Evolutionary conservation across 2,797 vertebrate species (phyloP), one percentile per base, ranked within the genome.

Genomic region (Alcedo atthis): DNA sequence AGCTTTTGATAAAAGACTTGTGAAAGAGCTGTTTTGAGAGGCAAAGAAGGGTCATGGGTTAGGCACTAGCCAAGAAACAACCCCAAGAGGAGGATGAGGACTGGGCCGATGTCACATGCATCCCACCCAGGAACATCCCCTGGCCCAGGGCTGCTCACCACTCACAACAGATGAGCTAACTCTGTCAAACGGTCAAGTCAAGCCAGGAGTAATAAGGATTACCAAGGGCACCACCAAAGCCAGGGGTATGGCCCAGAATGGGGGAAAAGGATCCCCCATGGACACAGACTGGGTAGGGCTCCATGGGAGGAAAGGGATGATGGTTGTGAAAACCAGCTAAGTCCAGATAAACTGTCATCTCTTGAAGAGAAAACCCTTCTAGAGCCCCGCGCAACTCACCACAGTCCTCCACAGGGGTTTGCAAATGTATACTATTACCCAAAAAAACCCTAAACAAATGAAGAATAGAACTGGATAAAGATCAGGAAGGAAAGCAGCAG

Each of bases 181-280:
- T 32, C 28, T 5, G 5, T 15, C 20, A 40, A 40, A 40, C 37
- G n/a, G 20, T 55, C 69, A 64, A 64, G 37, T 30, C 21, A 2
- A 1, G 2, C 17, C 0, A 0, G 42, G 30, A 40, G 8, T 33
- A 40, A 45, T 0, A 0, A 57, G 12, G 49, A 6, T 15, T 51
- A 16, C 28, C 53, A 74, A 30, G 37, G 25, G 30, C 42, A 85
- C 9, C 22, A 24, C 35, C 45, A 53, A 66, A 75, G 49, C 10
- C n/a, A 21, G 12, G 12, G 25, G 22, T 75, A 54, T 1, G 2
- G n/a, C 26, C 15, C 58, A 64, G 30, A 43, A 12, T 0, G 0
- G 5, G 21, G 12, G 20, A 26, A 51, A 74, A 62, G 30, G 21
- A 12, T 71, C 5, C 19, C 21, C 18, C n/a, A 10, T 1, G 9